Evolutionary conservation across 2,888 invertebrate genomes (phyloP), one percentile per base, ranked within the genome.

Genomic region (Plagodis dolabraria): DNA sequence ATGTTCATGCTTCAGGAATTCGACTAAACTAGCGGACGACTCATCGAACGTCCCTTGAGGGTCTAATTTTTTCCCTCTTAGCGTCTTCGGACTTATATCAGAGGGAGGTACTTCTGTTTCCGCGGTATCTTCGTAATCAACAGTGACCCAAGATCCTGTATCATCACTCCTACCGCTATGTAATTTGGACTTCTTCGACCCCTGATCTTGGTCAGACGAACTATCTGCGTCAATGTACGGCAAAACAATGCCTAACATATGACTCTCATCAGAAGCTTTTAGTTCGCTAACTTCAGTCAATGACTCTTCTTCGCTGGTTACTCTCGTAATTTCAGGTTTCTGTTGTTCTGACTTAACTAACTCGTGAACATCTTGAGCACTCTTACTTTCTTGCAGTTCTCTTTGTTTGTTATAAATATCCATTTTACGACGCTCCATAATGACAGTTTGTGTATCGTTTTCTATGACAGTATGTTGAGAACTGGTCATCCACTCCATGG

Each of bases 251-350:
- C 93, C 94, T 46, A 91, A 74, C 82, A 89, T 83, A 64, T 89
- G 84, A 71, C 87, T 92, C 54, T 93, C 93, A 67, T 92, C 93
- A n/a, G 91, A 91, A 54, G 87, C 86, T 78, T 94, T 95, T 40
- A 94, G 75, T 47, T 95, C 95, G 70, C 94, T 95, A 0, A 94
- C 94, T 82, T 95, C 95, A 0, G 95, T 95, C 64, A 95, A 84
- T 6, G 95, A 95, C 73, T 96, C 96, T 73, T 96, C 95, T 73
- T 94, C 95, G 69, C 95, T 95, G 5, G 94, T 94, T 63, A 94
- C 87, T 54, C 93, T 84, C 5, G 80, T 91, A 0, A 93, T 88
- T 67, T 91, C 93, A 0, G 93, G 89, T 70, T 90, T 92, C 57
- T 87, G 91, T 34, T 87, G 91, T 34, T 91, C 88, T 0, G 86